Evolutionary conservation across 2,888 invertebrate genomes (phyloP).

Genomic region (Brenthis ino): DNA sequence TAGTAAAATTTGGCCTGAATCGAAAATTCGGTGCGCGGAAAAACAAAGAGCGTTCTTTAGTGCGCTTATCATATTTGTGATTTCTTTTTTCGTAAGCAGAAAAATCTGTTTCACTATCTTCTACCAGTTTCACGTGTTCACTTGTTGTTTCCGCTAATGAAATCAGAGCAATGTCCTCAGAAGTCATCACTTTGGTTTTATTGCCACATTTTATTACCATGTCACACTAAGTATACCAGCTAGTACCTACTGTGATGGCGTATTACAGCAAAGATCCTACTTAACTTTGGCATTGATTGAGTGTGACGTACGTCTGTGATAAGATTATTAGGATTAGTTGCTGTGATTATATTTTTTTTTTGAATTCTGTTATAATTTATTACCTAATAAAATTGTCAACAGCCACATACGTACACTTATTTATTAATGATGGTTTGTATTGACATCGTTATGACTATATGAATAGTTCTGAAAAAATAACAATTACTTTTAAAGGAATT

Average conservation of each 20-base stretch:
- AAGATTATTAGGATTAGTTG: constrained; percentile 64
- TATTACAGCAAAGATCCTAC: constrained; percentile 55
- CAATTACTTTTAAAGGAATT: too few relatives aligned
- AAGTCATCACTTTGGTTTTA: constrained; percentile 60
- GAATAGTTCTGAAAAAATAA: too few relatives aligned
- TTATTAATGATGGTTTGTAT: neutral
- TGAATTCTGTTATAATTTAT: constrained; percentile 28
- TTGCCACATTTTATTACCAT: constrained; percentile 55
- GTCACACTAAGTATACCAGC: constrained; percentile 39
- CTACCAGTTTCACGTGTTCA: constrained; percentile 49
- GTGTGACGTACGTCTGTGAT: constrained; percentile 68
- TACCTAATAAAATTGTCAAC: neutral
- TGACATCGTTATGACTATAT: neutral
- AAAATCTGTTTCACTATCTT: constrained; percentile 40
- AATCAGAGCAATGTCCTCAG: constrained; percentile 56
- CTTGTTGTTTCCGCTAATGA: constrained; percentile 53
- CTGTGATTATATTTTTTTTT: constrained; percentile 56
- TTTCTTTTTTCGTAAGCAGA: constrained; percentile 7
- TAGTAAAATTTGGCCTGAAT: constrained; percentile 56
- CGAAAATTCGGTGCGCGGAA: constrained; percentile 54
- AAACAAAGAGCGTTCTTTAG: constrained; percentile 40
- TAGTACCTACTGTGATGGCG: constrained; percentile 44
- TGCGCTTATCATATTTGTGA: constrained; percentile 42
- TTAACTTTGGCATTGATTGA: constrained; percentile 77
- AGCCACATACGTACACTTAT: too few relatives aligned